Evolutionary conservation across 1,140 invertebrate genomes (phyloP).

Genomic region (Ditylenchus dipsaci): DNA sequence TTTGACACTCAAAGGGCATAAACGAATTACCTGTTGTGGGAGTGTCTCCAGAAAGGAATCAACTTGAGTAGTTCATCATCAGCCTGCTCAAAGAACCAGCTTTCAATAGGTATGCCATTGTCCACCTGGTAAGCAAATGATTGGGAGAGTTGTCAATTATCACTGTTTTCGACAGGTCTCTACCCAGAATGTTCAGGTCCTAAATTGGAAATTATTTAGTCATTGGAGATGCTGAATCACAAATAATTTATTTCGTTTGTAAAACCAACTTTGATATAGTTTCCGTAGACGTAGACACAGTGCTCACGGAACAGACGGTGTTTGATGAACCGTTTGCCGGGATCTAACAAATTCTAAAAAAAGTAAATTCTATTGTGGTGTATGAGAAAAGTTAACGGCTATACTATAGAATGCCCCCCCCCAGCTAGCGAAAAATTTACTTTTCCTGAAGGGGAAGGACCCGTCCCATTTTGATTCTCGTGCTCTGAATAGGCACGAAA

Average conservation of each 20-base stretch:
- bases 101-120: constrained; percentile 94
- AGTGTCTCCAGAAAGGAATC: constrained; percentile 83
- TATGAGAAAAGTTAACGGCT: not conserved
- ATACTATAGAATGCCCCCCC: too few species aligned
- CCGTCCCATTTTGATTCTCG: too few species aligned
- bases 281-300: constrained; percentile 87
- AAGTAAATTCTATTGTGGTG: not conserved
- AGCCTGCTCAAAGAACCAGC: constrained; percentile 86
- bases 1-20: not conserved
- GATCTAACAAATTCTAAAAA: constrained; percentile 76
- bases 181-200: constrained; percentile 79
- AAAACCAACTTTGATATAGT: constrained; percentile 78
- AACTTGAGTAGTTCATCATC: constrained; percentile 87
- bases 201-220: too few species aligned
- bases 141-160: constrained; percentile 90
- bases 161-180: constrained; percentile 83
- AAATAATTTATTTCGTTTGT: too few species aligned
- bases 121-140: constrained; percentile 86
- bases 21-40: constrained; percentile 18
- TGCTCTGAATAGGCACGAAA: too few species aligned
- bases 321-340: constrained; percentile 74
- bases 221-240: too few species aligned
- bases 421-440: too few species aligned
- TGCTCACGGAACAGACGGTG: constrained; percentile 86
- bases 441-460: too few species aligned